These are phyloP conservation scores for Zaprionus davidi DNA, from an alignment of 1,140 invertebrate genomes.

Conservation along the genomic window DNA sequence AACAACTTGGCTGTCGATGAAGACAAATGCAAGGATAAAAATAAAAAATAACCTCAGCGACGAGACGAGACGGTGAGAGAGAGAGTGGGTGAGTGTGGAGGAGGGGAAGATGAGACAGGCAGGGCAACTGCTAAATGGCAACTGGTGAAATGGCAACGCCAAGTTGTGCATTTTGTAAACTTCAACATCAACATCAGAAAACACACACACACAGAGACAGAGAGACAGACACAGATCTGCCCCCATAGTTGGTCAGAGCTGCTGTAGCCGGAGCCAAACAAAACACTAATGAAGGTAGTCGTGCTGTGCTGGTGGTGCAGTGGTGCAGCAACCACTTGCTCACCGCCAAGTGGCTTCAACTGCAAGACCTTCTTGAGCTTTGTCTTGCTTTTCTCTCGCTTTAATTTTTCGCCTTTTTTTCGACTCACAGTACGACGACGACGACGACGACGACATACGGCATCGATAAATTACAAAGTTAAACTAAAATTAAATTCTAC, in stretches of 20 bases:
- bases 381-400: constrained; percentile 37
- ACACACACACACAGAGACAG: constrained; percentile 33
- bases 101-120: constrained; percentile 2
- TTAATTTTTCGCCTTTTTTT: constrained; percentile 29
- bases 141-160: constrained; percentile 37
- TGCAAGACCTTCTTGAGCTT: constrained; percentile 48
- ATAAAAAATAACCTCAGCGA: constrained; percentile 33
- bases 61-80: neutral
- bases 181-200: constrained; percentile 61
- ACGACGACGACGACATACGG: constrained; percentile 67
- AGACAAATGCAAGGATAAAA: constrained; percentile 74
- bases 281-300: constrained; percentile 82
- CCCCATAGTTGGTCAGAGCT: neutral
- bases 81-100: constrained; percentile 4
- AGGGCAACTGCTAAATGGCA: constrained; percentile 37
- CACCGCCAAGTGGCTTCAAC: constrained; percentile 31
- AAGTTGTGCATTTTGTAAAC: constrained; percentile 60
- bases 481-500: constrained; percentile 83
- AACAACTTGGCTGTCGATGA: constrained; percentile 80
- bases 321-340: constrained; percentile 52
- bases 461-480: constrained; percentile 83
- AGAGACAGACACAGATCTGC: neutral
- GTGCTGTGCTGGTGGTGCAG: constrained; percentile 46
- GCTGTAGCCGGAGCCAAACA: constrained; percentile 59
- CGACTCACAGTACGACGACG: constrained; percentile 28